These are phyloP conservation scores for Mnemiopsis leidyi DNA, from an alignment of 37 sponge, comb jelly and placozoan genomes.

Conservation along the genomic window DNA sequence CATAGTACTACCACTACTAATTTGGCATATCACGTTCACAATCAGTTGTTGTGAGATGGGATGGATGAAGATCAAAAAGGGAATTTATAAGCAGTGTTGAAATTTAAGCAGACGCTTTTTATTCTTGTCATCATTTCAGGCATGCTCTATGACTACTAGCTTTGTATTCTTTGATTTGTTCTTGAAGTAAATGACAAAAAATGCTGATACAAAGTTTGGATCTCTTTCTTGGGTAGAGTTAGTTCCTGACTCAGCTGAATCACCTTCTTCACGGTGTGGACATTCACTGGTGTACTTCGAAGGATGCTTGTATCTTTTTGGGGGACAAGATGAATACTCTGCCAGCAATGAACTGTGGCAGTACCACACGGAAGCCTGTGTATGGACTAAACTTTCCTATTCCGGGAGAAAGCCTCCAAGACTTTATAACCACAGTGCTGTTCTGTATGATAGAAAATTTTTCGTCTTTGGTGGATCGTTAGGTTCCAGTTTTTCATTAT, in stretches of 20 bases:
- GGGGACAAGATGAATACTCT: slow-evolving; percentile 55
- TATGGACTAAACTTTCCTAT: slow-evolving; percentile 36
- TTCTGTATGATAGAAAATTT: slow-evolving; percentile 8
- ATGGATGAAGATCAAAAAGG: no score
- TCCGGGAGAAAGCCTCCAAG: slow-evolving; percentile 19
- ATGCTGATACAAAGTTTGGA: slow-evolving; percentile 56
- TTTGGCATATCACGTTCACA: no score
- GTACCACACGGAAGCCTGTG: slow-evolving; percentile 21
- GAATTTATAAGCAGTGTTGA: no score
- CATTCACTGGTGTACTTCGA: slow-evolving; percentile 29
- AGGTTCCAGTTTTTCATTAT: slow-evolving; percentile 34
- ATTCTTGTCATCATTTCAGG: background rate
- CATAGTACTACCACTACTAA: no score
- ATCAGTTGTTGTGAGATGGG: no score
- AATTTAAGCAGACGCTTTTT: no score
- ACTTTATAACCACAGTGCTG: background rate
- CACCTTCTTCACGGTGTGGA: slow-evolving; percentile 34
- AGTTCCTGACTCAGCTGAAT: slow-evolving; percentile 16
- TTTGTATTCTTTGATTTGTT: background rate
- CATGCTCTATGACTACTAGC: background rate
- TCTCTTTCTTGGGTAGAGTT: slow-evolving; percentile 57
- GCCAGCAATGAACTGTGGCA: slow-evolving; percentile 54
- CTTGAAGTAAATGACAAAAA: slow-evolving; percentile 16
- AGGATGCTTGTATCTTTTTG: slow-evolving; percentile 50
- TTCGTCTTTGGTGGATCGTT: slow-evolving; percentile 61